A percentile compares a stretch with the other conserved stretches of the same genome.
Conservation (phyloP, 1,140 invertebrate genomes). For the Ostrea denselamellosa region DNA sequence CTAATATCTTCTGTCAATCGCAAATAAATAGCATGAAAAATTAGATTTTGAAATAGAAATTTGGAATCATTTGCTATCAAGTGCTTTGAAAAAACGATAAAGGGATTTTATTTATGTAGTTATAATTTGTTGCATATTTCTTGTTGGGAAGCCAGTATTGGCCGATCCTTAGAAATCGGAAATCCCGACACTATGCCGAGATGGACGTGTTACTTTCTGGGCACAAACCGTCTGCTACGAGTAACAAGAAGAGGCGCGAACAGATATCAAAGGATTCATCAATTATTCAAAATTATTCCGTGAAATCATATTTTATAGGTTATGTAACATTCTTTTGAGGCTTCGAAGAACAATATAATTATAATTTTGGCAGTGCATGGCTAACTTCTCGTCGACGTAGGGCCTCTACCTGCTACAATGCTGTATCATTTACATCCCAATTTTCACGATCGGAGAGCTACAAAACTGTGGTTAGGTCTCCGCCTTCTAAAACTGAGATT, state of each 20-base stretch:
- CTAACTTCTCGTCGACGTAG: neutral
- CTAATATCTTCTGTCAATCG: conserved; percentile 39
- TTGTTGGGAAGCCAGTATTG: neutral
- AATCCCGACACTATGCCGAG: neutral
- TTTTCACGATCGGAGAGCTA: too few relatives aligned
- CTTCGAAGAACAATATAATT: neutral
- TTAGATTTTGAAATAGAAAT: conserved; percentile 39
- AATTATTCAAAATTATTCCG: conserved; percentile 27
- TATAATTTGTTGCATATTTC: conserved; percentile 21
- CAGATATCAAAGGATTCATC: conserved; percentile 1
- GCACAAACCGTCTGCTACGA: neutral
- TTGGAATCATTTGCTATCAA: conserved; percentile 32
- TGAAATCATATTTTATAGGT: conserved; percentile 33
- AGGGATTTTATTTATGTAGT: conserved; percentile 21
- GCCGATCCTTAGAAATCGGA: conserved; percentile 7
- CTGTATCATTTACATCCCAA: too few relatives aligned
- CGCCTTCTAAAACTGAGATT: too few relatives aligned
- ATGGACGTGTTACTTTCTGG: neutral
- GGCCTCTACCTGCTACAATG: too few relatives aligned
- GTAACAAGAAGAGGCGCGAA: neutral
- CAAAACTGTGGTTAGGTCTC: too few relatives aligned
- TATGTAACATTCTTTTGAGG: neutral
- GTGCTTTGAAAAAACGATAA: conserved; percentile 36
- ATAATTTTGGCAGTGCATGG: neutral
- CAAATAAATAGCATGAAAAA: conserved; percentile 36